These are phyloP conservation scores for Xyliphius kryptos DNA, from an alignment of 2,113 vertebrate genomes.

Conservation along the genomic window DNA sequence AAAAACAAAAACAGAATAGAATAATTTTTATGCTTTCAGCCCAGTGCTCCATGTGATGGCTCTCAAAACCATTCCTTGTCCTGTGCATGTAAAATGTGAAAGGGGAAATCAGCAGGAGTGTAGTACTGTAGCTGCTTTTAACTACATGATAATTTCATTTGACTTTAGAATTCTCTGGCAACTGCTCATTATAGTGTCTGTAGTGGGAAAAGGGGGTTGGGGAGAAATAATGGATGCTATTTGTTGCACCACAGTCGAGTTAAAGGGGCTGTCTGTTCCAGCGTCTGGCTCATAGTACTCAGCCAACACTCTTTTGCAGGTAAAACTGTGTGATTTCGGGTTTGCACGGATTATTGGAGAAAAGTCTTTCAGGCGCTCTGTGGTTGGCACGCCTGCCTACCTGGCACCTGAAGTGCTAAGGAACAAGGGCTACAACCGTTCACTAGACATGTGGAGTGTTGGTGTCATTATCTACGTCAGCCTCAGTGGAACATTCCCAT, in stretches of 20 bases:
- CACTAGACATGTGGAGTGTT: conserved; percentile 97
- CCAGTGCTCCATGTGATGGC: neutral
- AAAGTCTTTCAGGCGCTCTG: conserved; percentile 91
- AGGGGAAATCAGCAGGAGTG: conserved; percentile 37
- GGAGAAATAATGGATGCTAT: conserved; percentile 43
- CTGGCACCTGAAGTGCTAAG: conserved; percentile 91
- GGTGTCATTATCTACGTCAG: conserved; percentile 97
- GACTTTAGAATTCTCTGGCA: conserved; percentile 43
- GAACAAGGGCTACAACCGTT: conserved; percentile 96
- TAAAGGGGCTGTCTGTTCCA: conserved; percentile 27
- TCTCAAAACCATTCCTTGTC: conserved; percentile 22
- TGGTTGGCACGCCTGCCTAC: conserved; percentile 93
- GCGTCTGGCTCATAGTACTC: conserved; percentile 17
- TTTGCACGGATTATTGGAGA: conserved; percentile 97
- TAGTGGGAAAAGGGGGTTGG: conserved; percentile 31
- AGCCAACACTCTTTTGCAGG: conserved; percentile 58
- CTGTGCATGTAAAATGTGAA: conserved; percentile 28
- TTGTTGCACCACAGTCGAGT: conserved; percentile 34
- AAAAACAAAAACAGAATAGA: conserved; percentile 10
- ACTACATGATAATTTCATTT: conserved; percentile 45
- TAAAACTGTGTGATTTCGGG: conserved; percentile 96
- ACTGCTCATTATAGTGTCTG: conserved; percentile 45
- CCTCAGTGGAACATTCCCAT: conserved; percentile 93
- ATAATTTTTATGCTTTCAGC: conserved; percentile 14
- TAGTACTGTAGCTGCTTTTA: conserved; percentile 39